phyloP scores from a whole-genome alignment of 2,888 invertebrate species.

The Salpingus planirostris region DNA sequence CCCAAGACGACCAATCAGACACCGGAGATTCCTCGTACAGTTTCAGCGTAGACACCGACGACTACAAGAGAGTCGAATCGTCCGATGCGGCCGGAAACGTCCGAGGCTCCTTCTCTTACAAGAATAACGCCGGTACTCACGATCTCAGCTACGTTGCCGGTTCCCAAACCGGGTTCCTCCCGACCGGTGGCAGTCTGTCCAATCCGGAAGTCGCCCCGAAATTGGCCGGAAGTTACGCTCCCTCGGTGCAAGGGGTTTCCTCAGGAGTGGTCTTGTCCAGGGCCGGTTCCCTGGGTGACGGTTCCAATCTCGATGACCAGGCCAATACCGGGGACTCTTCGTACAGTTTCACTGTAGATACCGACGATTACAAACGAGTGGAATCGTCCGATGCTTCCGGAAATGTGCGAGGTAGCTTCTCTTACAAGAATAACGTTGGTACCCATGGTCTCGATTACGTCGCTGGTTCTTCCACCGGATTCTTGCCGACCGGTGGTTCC shows the following conservation, averaged over 20 bases:
- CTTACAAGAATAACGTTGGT: slow-evolving; percentile 21
- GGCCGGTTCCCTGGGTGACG: too few relatives aligned
- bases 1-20: background rate
- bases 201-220: slow-evolving; percentile 8
- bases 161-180: slow-evolving; percentile 24
- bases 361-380: slow-evolving; percentile 23
- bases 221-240: background rate
- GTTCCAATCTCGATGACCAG: too few relatives aligned
- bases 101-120: slow-evolving; percentile 24
- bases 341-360: slow-evolving; percentile 26
- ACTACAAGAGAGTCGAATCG: slow-evolving; percentile 22
- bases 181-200: slow-evolving; percentile 36
- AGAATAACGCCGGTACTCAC: slow-evolving; percentile 19
- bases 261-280: slow-evolving; percentile 2
- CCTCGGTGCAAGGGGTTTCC: background rate
- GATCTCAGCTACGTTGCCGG: slow-evolving; percentile 23
- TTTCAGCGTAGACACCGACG: slow-evolving; percentile 21
- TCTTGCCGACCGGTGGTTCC: slow-evolving; percentile 34
- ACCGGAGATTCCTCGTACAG: slow-evolving; percentile 26
- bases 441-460: slow-evolving; percentile 23
- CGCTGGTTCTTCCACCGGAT: slow-evolving; percentile 23
- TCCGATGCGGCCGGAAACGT: slow-evolving; percentile 25
- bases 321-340: slow-evolving; percentile 24
- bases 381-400: slow-evolving; percentile 27
- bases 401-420: slow-evolving; percentile 25